Percentiles rank a stretch among this genome's conserved stretches.
phyloP scores from a whole-genome alignment of 2,797 vertebrate species.

The Mallotus villosus region DNA sequence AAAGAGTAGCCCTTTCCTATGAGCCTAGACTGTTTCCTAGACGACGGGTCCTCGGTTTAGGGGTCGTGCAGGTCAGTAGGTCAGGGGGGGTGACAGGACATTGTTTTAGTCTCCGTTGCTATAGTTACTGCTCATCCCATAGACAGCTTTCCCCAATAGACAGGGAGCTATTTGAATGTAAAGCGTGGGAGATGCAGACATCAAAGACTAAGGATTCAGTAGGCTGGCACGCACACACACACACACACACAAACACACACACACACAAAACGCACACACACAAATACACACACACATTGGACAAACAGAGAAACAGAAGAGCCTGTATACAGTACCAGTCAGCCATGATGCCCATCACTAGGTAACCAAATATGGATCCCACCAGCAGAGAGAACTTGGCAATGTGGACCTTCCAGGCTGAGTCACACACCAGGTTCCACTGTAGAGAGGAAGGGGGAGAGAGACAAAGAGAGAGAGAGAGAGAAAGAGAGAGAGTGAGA shows the following conservation, averaged over 20 bases:
- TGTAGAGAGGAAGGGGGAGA: slow-evolving; percentile 67
- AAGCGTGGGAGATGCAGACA: neutral
- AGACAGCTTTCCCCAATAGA: slow-evolving; percentile 43
- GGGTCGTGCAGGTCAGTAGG: slow-evolving; percentile 47
- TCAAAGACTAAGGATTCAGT: neutral
- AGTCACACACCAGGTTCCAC: slow-evolving; percentile 97
- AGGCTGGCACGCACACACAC: neutral
- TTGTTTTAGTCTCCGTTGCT: slow-evolving; percentile 57
- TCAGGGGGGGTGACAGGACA: slow-evolving; percentile 35
- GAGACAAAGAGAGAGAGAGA: slow-evolving; percentile 61
- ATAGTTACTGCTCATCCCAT: slow-evolving; percentile 49
- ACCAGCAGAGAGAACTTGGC: slow-evolving; percentile 95
- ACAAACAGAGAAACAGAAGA: neutral
- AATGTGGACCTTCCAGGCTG: slow-evolving; percentile 95
- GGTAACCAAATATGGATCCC: slow-evolving; percentile 95
- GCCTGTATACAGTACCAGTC: slow-evolving; percentile 84
- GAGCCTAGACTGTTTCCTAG: slow-evolving; percentile 4
- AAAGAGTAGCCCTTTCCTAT: slow-evolving; percentile 13
- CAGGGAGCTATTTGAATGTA: neutral
- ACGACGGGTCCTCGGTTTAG: slow-evolving; percentile 25
- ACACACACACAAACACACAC: slow-evolving; percentile 23
- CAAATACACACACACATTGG: too few relatives aligned
- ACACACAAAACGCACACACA: too few relatives aligned
- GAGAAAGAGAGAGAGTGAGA: slow-evolving; percentile 31
- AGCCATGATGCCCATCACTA: slow-evolving; percentile 95